Conservation (phyloP, 2,797 vertebrate species). For the Trematomus bernacchii region DNA sequence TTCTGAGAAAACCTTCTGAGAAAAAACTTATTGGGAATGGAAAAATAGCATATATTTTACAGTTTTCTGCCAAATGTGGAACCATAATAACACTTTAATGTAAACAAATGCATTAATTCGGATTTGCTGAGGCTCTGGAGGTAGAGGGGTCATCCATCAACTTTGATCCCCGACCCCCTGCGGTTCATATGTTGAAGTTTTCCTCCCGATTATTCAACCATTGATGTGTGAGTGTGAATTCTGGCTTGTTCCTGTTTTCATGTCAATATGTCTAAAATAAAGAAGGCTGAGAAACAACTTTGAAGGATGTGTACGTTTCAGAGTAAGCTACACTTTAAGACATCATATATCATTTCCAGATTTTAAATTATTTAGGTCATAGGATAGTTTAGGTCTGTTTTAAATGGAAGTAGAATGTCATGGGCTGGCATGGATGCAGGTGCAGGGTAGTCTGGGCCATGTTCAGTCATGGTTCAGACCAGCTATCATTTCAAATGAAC, state of each 20-base stretch:
- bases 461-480: constrained; percentile 66
- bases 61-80: constrained; percentile 7
- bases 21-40: constrained; percentile 4
- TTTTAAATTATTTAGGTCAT: constrained; percentile 17
- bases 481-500: constrained; percentile 71
- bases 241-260: background rate
- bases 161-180: no score
- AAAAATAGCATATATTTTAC: constrained; percentile 25
- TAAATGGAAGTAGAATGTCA: constrained; percentile 30
- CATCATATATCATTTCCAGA: constrained; percentile 13
- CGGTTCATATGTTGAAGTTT: no score
- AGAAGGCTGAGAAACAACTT: background rate
- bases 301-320: constrained; percentile 1
- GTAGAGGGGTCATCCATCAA: no score
- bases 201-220: no score
- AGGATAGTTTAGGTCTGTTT: constrained; percentile 27
- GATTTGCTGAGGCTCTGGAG: background rate
- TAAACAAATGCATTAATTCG: background rate
- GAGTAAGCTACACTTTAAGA: background rate
- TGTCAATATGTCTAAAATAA: background rate
- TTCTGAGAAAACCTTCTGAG: constrained; percentile 1
- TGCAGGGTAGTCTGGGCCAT: constrained; percentile 50
- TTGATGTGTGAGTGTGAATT: no score
- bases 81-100: background rate
- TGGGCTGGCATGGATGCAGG: constrained; percentile 55